Base-by-base conservation (phyloP, 2,113 vertebrate species). In the Leucoraja erinaceus region DNA sequence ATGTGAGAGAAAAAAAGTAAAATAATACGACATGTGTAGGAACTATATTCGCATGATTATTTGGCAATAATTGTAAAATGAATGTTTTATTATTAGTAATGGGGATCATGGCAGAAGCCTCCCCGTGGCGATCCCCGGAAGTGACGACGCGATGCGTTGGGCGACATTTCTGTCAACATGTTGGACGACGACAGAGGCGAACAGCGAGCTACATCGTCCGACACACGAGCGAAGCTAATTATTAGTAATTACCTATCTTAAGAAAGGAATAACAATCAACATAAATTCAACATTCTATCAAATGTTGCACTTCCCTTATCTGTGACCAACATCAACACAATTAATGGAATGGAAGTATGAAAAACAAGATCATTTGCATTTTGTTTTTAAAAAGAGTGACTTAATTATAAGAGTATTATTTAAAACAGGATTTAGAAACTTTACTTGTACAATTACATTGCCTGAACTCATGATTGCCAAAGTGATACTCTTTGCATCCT, bases 1-100 rank as follows among this genome's bases (percentile, higher is more conserved):
- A 90, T 70, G 83, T 81, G 93, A 93, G 75, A 72, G 72, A 72
- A 63, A 56, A 91, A 91, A 4, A 18, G 38, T 25, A 72, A 72
- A 91, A 91, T 91, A 91, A 91, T 68, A 90, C 66, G 63, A 90
- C 68, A 91, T 91, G 68, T 54, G 90, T 33, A 91, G 66, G 66
- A 54, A 54, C 63, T 28, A 54, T 72, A 91, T 91, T 74, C 90
- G 54, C 66, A 72, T 28, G 68, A 54, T 22, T 14, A 54, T 74
- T 91, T 91, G 90, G 66, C 90, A 74, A 70, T 33, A 38, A 70
- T 47, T 31, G 63, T 20, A 59, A 84, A 56, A 18, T 47, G n/a
- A 90, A 90, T 47, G 66, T 10, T 47, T 90, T 90, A 90, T 47
- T 47, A 47, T 47, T 47, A 68, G 31, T 38, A 90, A 33, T 90